A percentile compares a stretch with the other conserved stretches of the same genome.
Conservation (phyloP, 2,113 vertebrate genomes). For the Salvelinus fontinalis region DNA sequence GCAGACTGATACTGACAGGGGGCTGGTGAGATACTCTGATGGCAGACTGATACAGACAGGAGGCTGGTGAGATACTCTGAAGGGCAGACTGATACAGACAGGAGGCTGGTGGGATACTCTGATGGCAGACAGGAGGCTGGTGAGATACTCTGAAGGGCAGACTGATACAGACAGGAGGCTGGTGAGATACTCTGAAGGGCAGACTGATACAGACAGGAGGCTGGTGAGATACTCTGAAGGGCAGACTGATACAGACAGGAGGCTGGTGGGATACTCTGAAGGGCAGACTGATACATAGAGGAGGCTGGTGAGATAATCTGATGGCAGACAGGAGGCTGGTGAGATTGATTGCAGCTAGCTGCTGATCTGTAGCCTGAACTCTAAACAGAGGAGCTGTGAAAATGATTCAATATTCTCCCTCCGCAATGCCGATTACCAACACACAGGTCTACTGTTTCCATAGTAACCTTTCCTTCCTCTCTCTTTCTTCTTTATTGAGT, state of each 20-base stretch:
- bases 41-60: too few species aligned
- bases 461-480: constrained; percentile 70
- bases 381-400: constrained; percentile 62
- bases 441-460: constrained; percentile 70
- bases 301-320: too few species aligned
- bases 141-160: constrained; percentile 20
- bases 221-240: too few species aligned
- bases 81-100: too few species aligned
- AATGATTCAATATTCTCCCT: constrained; percentile 69
- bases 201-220: too few species aligned
- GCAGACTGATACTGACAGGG: too few species aligned
- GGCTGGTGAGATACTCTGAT: too few species aligned
- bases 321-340: constrained; percentile 21
- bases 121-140: too few species aligned
- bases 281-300: too few species aligned
- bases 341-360: constrained; percentile 58
- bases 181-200: constrained; percentile 38
- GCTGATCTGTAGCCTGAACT: constrained; percentile 64
- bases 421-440: constrained; percentile 60
- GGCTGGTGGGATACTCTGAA: constrained; percentile 12
- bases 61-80: too few species aligned
- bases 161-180: constrained; percentile 18
- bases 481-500: constrained; percentile 55
- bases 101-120: too few species aligned
- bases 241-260: not conserved